Evolutionary conservation across 1,140 invertebrate genomes (phyloP).

Genomic region (Globodera rostochiensis): DNA sequence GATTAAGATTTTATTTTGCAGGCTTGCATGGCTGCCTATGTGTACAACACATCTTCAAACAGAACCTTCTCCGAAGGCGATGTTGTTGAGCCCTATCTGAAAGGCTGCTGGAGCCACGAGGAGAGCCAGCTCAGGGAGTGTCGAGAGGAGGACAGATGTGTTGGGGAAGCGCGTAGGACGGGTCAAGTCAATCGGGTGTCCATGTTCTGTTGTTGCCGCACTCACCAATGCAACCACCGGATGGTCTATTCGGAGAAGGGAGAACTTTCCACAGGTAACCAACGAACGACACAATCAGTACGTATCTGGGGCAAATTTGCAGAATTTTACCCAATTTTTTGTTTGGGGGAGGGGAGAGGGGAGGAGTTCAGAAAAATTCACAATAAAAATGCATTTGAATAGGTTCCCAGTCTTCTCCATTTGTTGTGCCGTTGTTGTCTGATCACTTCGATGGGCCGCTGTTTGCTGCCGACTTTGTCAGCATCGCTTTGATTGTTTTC

Average conservation of each 20-base stretch:
- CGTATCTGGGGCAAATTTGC: too few species aligned
- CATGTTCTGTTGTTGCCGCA: conserved; percentile 54
- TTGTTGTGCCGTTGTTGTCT: background rate
- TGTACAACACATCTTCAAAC: conserved; percentile 42
- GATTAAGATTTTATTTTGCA: background rate
- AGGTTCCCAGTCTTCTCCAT: background rate
- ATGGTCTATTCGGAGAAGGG: background rate
- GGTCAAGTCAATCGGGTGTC: conserved; percentile 30
- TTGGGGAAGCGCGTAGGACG: conserved; percentile 41
- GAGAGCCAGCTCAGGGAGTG: conserved; percentile 49
- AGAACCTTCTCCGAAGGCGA: conserved; percentile 33
- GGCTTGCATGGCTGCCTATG: conserved; percentile 54
- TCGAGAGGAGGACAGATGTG: conserved; percentile 41
- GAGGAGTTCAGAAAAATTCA: too few species aligned
- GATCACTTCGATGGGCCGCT: background rate
- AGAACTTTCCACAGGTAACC: background rate
- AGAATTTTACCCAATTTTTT: too few species aligned
- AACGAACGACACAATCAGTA: too few species aligned
- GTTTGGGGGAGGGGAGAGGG: too few species aligned
- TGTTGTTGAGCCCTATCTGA: conserved; percentile 20
- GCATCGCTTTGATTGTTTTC: background rate
- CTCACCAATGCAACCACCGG: conserved; percentile 50
- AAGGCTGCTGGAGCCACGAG: conserved; percentile 55
- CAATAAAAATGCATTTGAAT: background rate
- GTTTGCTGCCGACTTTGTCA: background rate